Evolutionary conservation across 1,140 invertebrate species (phyloP).

Genomic region (Penaeus indicus): DNA sequence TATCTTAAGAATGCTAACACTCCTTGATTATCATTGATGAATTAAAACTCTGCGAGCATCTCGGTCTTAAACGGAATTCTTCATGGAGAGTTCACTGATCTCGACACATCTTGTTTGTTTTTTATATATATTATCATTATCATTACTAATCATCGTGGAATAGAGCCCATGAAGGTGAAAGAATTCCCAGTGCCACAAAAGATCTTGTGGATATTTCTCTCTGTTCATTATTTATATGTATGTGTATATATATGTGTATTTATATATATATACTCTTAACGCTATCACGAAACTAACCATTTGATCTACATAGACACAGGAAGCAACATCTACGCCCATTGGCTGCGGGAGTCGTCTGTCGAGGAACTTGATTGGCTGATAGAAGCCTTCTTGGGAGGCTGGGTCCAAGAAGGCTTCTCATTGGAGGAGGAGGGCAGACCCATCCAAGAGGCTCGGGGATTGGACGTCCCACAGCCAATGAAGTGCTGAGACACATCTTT

Average conservation of each 20-base stretch:
- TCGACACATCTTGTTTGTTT: background rate
- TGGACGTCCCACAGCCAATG: slow-evolving; percentile 48
- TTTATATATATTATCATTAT: background rate
- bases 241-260: slow-evolving; percentile 25
- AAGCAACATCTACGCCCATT: slow-evolving; percentile 56
- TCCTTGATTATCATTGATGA: no score
- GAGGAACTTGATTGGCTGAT: slow-evolving; percentile 50
- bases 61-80: no score
- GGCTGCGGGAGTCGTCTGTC: slow-evolving; percentile 50
- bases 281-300: slow-evolving; percentile 35
- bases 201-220: background rate
- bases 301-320: slow-evolving; percentile 49
- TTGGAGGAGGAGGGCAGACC: slow-evolving; percentile 54
- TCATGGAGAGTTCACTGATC: no score
- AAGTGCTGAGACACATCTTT: slow-evolving; percentile 31
- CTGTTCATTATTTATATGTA: background rate
- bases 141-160: background rate
- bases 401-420: slow-evolving; percentile 66
- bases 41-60: no score
- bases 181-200: slow-evolving; percentile 36
- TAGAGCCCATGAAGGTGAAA: slow-evolving; percentile 28
- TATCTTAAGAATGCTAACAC: no score
- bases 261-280: slow-evolving; percentile 19
- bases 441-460: slow-evolving; percentile 54
- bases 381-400: slow-evolving; percentile 67